phyloP scores from a whole-genome alignment of 2,113 vertebrate species.

The Rhea americana region DNA sequence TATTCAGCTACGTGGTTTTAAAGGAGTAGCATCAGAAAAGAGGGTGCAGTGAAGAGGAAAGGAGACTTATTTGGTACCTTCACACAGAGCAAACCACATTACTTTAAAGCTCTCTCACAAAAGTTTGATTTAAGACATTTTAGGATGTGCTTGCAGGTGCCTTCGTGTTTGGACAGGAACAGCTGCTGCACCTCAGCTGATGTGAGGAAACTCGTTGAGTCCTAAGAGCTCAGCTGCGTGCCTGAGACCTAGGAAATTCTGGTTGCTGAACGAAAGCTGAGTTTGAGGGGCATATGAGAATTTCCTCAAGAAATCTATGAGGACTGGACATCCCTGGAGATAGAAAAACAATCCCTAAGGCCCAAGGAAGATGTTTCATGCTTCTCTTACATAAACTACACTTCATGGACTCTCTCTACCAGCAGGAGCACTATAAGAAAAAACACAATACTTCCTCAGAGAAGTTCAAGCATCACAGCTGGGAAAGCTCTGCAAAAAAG shows the following conservation, averaged over 20 bases:
- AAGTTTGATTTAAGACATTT: neutral
- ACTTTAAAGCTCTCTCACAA: neutral
- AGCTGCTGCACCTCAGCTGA: neutral
- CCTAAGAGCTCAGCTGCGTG: neutral
- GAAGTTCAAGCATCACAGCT: neutral
- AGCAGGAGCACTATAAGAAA: neutral
- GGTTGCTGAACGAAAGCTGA: neutral
- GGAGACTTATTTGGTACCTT: neutral
- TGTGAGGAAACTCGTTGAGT: neutral
- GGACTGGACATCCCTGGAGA: neutral
- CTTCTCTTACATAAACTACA: neutral
- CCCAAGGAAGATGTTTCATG: neutral
- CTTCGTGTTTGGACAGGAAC: neutral
- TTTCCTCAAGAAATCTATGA: neutral
- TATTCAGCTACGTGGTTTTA: neutral
- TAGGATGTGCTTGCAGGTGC: neutral
- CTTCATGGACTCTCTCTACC: fast-evolving
- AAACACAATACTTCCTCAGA: neutral
- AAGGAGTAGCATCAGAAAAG: fast-evolving
- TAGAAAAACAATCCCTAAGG: neutral
- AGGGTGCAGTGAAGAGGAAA: neutral
- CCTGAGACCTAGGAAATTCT: neutral
- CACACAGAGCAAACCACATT: neutral
- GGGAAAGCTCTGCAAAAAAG: neutral
- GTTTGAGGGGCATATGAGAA: neutral